Base-by-base conservation (phyloP, 2,797 vertebrate genomes). In the Myotis pilosus region DNA sequence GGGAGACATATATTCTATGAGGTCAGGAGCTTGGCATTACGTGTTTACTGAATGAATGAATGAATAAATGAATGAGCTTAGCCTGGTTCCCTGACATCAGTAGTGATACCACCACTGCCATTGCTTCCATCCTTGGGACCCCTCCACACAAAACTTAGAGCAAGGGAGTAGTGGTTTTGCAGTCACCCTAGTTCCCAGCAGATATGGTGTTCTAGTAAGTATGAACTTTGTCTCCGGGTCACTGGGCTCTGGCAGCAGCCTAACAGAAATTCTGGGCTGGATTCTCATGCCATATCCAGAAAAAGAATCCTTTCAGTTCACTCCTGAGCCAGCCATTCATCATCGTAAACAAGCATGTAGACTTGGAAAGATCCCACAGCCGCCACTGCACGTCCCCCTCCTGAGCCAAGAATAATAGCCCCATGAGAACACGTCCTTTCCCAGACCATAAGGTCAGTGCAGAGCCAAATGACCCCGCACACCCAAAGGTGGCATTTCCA, bases 341-440 rank as follows among this genome's bases (percentile, higher is more conserved):
- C 49, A 38, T 60, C 0, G 0, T 41, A n/a, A 94, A 83, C 41
- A 55, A 91, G 68, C 33, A 13, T 0, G 25, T 25, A 8, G 6
- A 15, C 41, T 57, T 6, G 0, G 72, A 66, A 66, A 86, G 55
- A 15, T 28, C 17, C 47, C 81, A 71, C 8, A 30, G 25, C 17
- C 38, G 36, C 13, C 11, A 71, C 20, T 44, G 36, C 72, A 13
- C 17, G 83, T 41, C 47, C 88, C 68, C 71, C 36, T 89, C 38
- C 30, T 0, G 8, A 94, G 74, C 38, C 36, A 2, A 62, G 44
- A 95, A 80, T 69, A 84, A 55, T 6, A 60, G 72, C 94, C 91
- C 87, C 79, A 66, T 8, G 87, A 94, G 71, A 68, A 84, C 20
- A 16, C 6, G 41, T 38, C 66, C 83, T 89, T 84, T 38, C 80